Percentiles rank a stretch among this genome's conserved stretches.
Evolutionary conservation across 2,888 invertebrate species (phyloP).

Genomic region (Thyatira batis): DNA sequence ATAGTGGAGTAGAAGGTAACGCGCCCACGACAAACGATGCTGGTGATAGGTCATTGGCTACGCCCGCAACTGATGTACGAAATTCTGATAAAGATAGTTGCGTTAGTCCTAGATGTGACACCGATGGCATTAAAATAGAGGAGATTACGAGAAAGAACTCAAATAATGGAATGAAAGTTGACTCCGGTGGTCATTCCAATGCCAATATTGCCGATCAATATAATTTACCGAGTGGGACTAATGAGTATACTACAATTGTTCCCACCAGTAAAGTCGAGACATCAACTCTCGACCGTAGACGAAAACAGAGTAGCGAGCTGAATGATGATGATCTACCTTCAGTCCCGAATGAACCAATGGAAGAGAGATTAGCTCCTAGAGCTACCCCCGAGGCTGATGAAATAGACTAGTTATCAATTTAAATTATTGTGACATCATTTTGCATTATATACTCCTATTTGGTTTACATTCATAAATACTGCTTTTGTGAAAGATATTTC

Average conservation of each 20-base stretch:
- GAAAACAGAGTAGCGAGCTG: constrained; percentile 38
- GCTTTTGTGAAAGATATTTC: constrained; percentile 2
- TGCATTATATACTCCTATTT: constrained; percentile 42
- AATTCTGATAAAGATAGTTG: constrained; percentile 44
- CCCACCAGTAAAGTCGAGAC: constrained; percentile 39
- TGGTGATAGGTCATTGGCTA: constrained; percentile 35
- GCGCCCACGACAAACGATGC: constrained; percentile 39
- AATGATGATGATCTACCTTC: constrained; percentile 46
- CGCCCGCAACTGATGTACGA: constrained; percentile 20
- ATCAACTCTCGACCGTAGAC: constrained; percentile 68
- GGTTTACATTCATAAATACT: constrained; percentile 32
- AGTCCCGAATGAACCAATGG: constrained; percentile 19
- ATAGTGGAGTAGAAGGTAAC: constrained; percentile 51
- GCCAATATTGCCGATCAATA: constrained; percentile 28
- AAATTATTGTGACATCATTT: constrained; percentile 41
- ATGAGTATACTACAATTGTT: constrained; percentile 26
- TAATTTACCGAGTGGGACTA: constrained; percentile 34
- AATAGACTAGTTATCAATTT: constrained; percentile 53
- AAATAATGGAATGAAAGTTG: constrained; percentile 38
- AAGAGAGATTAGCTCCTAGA: constrained; percentile 47
- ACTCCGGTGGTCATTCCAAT: constrained; percentile 38
- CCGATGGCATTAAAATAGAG: constrained; percentile 59
- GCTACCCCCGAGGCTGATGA: constrained; percentile 66
- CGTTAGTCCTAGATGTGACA: constrained; percentile 33
- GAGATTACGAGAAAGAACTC: constrained; percentile 60